Base-by-base conservation (phyloP, 2,797 vertebrate genomes). In the Simalia tracyae region DNA sequence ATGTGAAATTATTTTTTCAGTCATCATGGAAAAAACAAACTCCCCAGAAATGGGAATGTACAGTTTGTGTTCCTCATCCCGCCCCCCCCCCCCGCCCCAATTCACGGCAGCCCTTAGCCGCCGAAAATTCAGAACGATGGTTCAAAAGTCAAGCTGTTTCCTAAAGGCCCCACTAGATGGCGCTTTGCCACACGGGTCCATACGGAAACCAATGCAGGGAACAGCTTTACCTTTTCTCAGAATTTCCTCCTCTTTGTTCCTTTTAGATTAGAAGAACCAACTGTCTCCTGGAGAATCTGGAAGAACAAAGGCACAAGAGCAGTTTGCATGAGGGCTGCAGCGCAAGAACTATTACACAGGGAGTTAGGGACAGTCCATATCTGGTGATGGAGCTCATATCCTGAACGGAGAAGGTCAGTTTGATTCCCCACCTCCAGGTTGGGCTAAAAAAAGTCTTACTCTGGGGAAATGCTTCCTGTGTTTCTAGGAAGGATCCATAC, bases 161-260 rank as follows among this genome's bases (percentile, higher is more conserved):
- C 90, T n/a, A 91, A 93, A 92, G 36, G 42, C 6, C 61, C 36
- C 95, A 91, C 95, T 95, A 96, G 95, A 93, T 94, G 95, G 95
- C 61, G 57, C 93, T 68, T 95, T 26, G 5, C n/a, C 76, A 89
- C 86, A 50, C 89, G 86, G 91, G 36, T 57, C 57, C 0, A 2
- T 60, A 28, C 63, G 7, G 28, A 36, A 46, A 4, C 28, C 31
- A 54, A 54, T 26, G 26, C 12, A 17, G 24, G 72, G 19, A 46
- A 81, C 72, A 19, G 24, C 22, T 46, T 15, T 50, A 5, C 12
- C 85, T 8, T 86, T 59, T 36, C 10, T 86, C n/a, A 22, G 85
- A 36, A 50, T 59, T 31, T 60, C 56, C 8, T 81, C 46, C 72
- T 81, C 46, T 46, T 42, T 89, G 54, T 59, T 59, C 19, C 28